These are phyloP conservation scores for Zophobas morio DNA, from an alignment of 1,140 invertebrate genomes.

Conservation along the genomic window DNA sequence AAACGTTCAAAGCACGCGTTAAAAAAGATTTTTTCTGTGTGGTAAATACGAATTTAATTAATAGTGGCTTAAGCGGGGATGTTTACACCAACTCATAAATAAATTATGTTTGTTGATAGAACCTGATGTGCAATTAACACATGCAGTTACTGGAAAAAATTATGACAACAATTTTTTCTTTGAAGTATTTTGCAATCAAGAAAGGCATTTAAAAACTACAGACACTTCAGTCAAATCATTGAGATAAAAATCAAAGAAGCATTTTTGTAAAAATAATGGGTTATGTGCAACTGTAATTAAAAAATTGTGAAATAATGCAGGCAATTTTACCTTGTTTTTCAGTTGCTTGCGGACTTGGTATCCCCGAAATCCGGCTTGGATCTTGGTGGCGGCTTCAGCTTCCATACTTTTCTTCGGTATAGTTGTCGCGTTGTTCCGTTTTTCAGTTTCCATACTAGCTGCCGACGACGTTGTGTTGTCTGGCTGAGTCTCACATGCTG, in stretches of 20 bases:
- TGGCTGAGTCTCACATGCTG: conserved; percentile 43
- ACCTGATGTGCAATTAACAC: no score
- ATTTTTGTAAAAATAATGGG: background rate
- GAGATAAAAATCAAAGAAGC: background rate
- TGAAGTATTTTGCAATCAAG: no score
- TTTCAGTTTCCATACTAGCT: conserved; percentile 54
- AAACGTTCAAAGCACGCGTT: no score
- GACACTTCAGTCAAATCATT: no score
- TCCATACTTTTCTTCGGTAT: conserved; percentile 64
- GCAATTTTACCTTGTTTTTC: conserved; percentile 65
- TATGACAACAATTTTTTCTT: no score
- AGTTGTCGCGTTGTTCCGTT: conserved; percentile 60
- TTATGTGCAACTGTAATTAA: background rate
- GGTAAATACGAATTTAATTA: no score
- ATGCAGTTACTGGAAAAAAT: no score
- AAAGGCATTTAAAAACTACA: no score
- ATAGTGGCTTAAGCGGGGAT: no score
- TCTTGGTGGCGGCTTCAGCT: conserved; percentile 78
- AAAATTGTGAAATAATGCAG: background rate
- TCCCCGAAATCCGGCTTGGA: conserved; percentile 82
- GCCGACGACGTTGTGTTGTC: conserved; percentile 29
- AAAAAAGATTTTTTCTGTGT: no score
- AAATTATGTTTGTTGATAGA: no score
- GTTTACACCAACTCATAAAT: no score
- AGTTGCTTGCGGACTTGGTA: conserved; percentile 79